These are phyloP conservation scores for Leptatherina wallacei DNA, from an alignment of 2,797 vertebrate genomes.

Conservation along the genomic window DNA sequence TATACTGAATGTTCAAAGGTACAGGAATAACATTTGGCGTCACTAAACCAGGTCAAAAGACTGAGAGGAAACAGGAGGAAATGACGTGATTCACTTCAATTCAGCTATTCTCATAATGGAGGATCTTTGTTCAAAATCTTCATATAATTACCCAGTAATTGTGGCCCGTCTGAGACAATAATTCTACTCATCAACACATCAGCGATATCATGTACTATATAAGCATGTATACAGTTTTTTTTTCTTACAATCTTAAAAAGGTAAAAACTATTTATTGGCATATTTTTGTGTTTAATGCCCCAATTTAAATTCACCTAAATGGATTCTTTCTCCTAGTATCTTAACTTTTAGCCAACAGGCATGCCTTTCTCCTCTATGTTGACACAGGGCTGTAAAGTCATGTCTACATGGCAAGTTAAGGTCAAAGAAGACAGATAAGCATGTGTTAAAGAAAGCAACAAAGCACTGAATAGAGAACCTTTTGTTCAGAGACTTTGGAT, in stretches of 20 bases:
- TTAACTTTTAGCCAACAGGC: slow-evolving; percentile 37
- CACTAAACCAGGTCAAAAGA: background rate
- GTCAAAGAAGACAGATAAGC: slow-evolving; percentile 76
- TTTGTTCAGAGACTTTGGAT: slow-evolving; percentile 70
- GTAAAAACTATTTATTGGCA: background rate
- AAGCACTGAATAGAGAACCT: slow-evolving; percentile 70
- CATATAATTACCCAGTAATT: background rate
- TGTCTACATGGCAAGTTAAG: slow-evolving; percentile 78
- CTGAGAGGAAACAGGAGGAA: background rate
- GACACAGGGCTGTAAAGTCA: slow-evolving; percentile 73
- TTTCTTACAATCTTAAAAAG: background rate
- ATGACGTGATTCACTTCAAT: background rate
- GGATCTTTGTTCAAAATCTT: background rate
- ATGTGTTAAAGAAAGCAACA: slow-evolving; percentile 71
- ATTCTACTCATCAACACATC: background rate
- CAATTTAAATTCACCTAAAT: slow-evolving; percentile 23
- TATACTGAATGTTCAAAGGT: background rate
- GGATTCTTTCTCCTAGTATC: slow-evolving; percentile 18
- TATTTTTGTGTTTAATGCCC: slow-evolving; percentile 25
- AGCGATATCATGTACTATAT: background rate
- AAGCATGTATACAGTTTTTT: background rate
- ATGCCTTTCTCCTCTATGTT: slow-evolving; percentile 70
- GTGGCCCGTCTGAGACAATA: background rate
- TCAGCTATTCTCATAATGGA: too few species aligned
- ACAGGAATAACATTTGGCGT: background rate